These are phyloP conservation scores for Teleiodes luculella DNA, from an alignment of 2,888 invertebrate species.

Conservation along the genomic window DNA sequence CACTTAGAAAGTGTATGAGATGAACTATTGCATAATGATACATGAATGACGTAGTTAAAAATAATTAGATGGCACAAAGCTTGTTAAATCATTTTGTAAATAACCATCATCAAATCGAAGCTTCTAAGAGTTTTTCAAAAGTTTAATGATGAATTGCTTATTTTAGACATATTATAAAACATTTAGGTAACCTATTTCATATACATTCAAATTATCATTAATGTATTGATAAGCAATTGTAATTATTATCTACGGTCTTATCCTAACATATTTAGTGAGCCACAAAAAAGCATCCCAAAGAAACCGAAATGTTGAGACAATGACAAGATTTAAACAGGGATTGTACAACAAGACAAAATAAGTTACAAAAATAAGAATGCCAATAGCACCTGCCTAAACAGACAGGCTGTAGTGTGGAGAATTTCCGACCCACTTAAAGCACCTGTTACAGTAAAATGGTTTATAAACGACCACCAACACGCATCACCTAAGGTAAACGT, in stretches of 20 bases:
- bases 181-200: no score
- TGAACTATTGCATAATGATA: slow-evolving; percentile 4
- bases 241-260: no score
- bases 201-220: no score
- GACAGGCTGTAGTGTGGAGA: not conserved
- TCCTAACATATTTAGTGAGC: no score
- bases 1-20: slow-evolving; percentile 9
- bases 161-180: no score
- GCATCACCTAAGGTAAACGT: not conserved
- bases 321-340: not conserved
- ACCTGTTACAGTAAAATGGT: slow-evolving; percentile 9
- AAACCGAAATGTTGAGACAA: not conserved
- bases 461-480: not conserved
- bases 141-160: no score
- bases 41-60: not conserved
- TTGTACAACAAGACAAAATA: not conserved
- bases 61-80: not conserved
- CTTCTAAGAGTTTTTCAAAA: no score
- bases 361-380: slow-evolving; percentile 1
- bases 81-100: not conserved
- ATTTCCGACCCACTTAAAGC: slow-evolving; percentile 8
- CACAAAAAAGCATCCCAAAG: no score
- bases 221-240: no score
- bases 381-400: slow-evolving; percentile 8
- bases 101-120: no score